Conservation (phyloP, 2,797 vertebrate genomes). For the Chelon labrosus region DNA sequence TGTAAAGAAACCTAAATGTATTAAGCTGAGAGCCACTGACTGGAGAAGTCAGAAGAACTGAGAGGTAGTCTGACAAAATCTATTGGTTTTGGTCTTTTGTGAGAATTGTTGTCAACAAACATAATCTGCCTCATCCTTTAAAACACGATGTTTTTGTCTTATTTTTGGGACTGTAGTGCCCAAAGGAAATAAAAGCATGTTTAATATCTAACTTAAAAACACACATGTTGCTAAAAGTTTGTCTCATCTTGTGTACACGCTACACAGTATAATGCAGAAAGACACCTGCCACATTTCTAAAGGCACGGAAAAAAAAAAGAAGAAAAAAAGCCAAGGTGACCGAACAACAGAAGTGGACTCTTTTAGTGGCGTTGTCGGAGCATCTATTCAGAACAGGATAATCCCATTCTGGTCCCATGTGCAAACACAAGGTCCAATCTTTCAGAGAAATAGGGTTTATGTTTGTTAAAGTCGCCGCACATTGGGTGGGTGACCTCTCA, state of each 20-base stretch:
- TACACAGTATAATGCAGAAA: not conserved
- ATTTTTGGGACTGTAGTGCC: too few relatives aligned
- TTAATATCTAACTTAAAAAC: not conserved
- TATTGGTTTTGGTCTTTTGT: too few relatives aligned
- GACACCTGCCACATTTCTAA: not conserved
- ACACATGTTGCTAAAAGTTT: not conserved
- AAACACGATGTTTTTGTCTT: too few relatives aligned
- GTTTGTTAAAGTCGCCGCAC: constrained; percentile 73
- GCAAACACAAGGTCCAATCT: constrained; percentile 82
- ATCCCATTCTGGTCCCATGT: constrained; percentile 66
- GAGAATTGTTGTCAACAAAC: too few relatives aligned
- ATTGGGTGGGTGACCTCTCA: constrained; percentile 69
- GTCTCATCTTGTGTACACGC: not conserved
- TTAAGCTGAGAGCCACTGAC: too few relatives aligned
- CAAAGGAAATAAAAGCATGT: not conserved
- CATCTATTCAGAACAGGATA: constrained; percentile 46
- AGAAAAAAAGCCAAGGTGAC: constrained; percentile 35
- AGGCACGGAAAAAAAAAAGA: not conserved
- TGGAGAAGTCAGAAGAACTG: too few relatives aligned
- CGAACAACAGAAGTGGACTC: constrained; percentile 33
- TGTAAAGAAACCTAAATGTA: too few relatives aligned
- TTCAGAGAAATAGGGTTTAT: constrained; percentile 78
- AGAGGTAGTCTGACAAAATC: too few relatives aligned
- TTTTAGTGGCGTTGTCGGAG: constrained; percentile 26
- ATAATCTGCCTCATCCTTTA: too few relatives aligned